Base-by-base conservation (phyloP, 1,140 invertebrate species). In the Trichonephila inaurata region DNA sequence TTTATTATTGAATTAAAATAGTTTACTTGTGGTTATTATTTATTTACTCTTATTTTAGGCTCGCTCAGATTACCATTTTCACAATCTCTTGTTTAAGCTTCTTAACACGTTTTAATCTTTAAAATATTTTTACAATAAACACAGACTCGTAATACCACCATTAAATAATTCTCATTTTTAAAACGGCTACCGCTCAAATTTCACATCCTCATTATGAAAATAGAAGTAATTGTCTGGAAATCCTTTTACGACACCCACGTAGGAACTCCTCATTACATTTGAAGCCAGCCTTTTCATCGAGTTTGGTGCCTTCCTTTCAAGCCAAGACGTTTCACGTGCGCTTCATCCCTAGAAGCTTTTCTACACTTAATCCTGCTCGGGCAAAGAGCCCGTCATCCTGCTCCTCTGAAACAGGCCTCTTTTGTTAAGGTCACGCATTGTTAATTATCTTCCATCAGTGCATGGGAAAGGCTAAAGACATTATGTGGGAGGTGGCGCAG, bases 381-480 rank as follows among this genome's bases (percentile, higher is more conserved):
- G 51, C 51, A 51, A 51, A 51, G 51, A 51, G 24, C 60, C 19
- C 24, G 12, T 72, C 66, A 89, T 92, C 61, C 90, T 44, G n/a
- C 58, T 33, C 19, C 28, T 40, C 60, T 33, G 72, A 77, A 77
- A 77, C 89, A 19, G 33, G n/a, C 28, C 89, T 60, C 90, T 92
- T 92, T 92, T 92, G 90, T 92, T 92, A 66, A 85, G 82, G 90
- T 92, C 90, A 92, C 90, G 90, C 90, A 61, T 92, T 92, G 90
- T 92, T 92, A 92, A 92, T 92, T 92, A 85, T 92, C 58, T 77
- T 69, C 62, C 90, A 58, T 60, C 64, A 44, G 64, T 69, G 62
- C 33, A 72, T 69, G 90, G 82, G 81, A 85, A 85, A 92, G 90
- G 81, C 90, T 64, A 62, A 85, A 66, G 90, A 92, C 90, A 92